Evolutionary conservation across 2,888 invertebrate genomes (phyloP), one percentile per base, ranked within the genome.

Genomic region (Anodontia alba): DNA sequence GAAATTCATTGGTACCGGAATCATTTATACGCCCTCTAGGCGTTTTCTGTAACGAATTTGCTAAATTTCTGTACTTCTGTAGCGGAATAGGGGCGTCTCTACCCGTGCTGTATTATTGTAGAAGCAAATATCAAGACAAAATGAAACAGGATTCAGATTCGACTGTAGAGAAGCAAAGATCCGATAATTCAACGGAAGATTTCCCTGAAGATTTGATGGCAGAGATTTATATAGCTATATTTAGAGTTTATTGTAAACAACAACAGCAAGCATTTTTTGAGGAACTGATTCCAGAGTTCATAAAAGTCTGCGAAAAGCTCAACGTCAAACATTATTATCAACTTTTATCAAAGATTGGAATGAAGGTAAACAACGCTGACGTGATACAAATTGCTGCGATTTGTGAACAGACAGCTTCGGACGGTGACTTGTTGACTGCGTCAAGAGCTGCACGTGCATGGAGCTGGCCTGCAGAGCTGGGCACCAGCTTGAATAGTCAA

Each of bases 1-100:
- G 73, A 0, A 69, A 78, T 33, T 76, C 81, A 0, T 77, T 84
- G 20, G 78, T 88, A 7, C 88, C 88, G 7, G 20, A 29, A 0
- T 20, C 73, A 20, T 77, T 83, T 66, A 76, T 72, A 20, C 23
- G 29, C 15, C 68, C 73, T 15, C 36, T 76, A 0, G 79, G 75
- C n/a, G n/a, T 49, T 12, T 84, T 88, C 51, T 86, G 78, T 33
- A 36, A 66, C 31, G 78, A 83, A 3, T 84, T 86, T 81, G 86
- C 81, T 0, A 36, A 36, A 12, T 87, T 81, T 72, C 70, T 86
- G 7, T 77, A 49, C 20, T 3, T 38, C 1, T 82, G 81, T 26
- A 74, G 83, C 38, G 79, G 78, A 49, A 75, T 68, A 0, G 72
- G 68, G n/a, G 77, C 66, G 2, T 80, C 79, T 33, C 33, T 78